Evolutionary conservation across 2,797 vertebrate genomes (phyloP).

Genomic region (Lutjanus campechanus): DNA sequence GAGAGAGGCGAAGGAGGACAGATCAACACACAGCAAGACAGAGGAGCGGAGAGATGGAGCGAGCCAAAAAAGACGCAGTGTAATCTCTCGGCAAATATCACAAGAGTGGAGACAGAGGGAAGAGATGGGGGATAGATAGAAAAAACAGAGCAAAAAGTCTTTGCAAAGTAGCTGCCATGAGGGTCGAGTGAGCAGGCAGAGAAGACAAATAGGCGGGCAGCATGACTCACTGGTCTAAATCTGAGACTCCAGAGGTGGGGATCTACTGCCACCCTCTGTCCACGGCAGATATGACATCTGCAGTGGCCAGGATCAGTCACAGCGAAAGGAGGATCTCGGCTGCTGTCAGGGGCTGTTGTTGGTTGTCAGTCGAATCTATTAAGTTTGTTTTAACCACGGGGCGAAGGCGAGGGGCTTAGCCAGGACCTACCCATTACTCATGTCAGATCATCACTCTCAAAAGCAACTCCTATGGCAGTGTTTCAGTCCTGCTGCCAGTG

Average conservation of each 20-base stretch:
- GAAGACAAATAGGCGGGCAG: conserved; percentile 67
- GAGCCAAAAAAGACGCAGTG: conserved; percentile 36
- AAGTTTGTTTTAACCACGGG: conserved; percentile 56
- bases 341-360: conserved; percentile 41
- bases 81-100: conserved; percentile 76
- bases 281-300: conserved; percentile 68
- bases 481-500: conserved; percentile 37
- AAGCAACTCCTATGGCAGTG: conserved; percentile 47
- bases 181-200: conserved; percentile 62
- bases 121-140: conserved; percentile 53
- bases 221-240: conserved; percentile 74
- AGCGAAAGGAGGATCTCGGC: conserved; percentile 47
- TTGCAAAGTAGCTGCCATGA: conserved; percentile 76
- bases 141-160: conserved; percentile 73
- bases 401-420: conserved; percentile 34
- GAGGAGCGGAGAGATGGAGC: conserved; percentile 44
- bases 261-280: conserved; percentile 82
- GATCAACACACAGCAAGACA: conserved; percentile 33
- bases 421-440: conserved; percentile 54
- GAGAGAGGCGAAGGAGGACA: conserved; percentile 44
- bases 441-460: conserved; percentile 43
- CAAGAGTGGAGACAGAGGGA: conserved; percentile 52
- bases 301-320: conserved; percentile 69
- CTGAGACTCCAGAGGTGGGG: conserved; percentile 52
- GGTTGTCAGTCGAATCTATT: conserved; percentile 64